Conservation (phyloP, 2,888 invertebrate species). For the Drosophila algonquin region DNA sequence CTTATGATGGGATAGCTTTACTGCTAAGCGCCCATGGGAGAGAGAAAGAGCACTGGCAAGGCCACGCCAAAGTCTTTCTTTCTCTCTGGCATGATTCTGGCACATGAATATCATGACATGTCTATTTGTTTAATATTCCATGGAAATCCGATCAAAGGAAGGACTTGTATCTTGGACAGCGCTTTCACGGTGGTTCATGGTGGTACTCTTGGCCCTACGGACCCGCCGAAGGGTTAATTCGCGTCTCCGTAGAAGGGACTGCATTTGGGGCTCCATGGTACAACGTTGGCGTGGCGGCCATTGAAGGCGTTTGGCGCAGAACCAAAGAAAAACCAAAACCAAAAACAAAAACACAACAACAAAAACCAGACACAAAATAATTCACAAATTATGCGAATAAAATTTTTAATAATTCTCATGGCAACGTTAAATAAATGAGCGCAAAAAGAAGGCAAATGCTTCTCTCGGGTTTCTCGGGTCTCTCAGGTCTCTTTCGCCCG, state of each 20-base stretch:
- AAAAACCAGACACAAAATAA: conserved; percentile 70
- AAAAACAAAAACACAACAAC: conserved; percentile 7
- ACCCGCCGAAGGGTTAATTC: conserved; percentile 20
- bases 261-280: conserved; percentile 20
- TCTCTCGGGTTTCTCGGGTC: conserved; percentile 9
- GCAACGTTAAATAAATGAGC: conserved; percentile 70
- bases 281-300: conserved; percentile 34
- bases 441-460: conserved; percentile 42
- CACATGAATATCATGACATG: no score
- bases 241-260: background rate
- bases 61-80: background rate
- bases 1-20: background rate
- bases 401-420: conserved; percentile 83
- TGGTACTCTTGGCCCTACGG: background rate
- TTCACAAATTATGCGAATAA: conserved; percentile 84
- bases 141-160: background rate
- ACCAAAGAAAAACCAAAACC: conserved; percentile 24
- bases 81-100: background rate
- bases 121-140: background rate
- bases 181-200: no score
- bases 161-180: background rate
- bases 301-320: conserved; percentile 31
- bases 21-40: background rate
- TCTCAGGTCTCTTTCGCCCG: background rate
- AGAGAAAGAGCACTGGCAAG: background rate